Evolutionary conservation across 2,797 vertebrate species (phyloP).

Genomic region (Monodelphis domestica): DNA sequence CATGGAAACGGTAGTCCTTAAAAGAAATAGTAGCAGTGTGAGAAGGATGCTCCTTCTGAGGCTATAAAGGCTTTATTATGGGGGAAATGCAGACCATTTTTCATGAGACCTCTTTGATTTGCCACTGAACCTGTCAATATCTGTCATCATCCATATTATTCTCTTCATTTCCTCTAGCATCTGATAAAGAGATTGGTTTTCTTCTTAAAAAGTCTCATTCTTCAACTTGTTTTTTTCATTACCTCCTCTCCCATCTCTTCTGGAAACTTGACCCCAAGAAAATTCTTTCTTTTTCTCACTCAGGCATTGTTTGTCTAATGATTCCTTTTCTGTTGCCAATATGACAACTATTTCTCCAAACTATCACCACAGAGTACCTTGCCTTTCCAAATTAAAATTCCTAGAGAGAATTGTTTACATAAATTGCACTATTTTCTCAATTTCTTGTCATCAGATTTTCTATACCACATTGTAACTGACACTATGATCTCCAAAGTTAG

Average conservation of each 20-base stretch:
- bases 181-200: background rate
- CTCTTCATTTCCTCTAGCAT: background rate
- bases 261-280: background rate
- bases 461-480: background rate
- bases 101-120: background rate
- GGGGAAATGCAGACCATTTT: background rate
- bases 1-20: background rate
- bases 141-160: background rate
- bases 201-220: background rate
- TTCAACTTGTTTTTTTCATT: background rate
- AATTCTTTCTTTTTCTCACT: background rate
- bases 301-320: background rate
- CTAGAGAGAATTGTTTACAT: background rate
- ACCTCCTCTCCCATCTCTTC: background rate
- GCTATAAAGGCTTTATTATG: background rate
- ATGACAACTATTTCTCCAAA: background rate
- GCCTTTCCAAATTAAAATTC: background rate
- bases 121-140: background rate
- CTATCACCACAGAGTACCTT: background rate
- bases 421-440: background rate
- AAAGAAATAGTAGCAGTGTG: background rate
- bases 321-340: background rate
- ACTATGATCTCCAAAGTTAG: background rate
- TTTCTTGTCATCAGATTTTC: background rate
- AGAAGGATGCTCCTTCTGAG: background rate